These are phyloP conservation scores for Cranoglanis bouderius DNA, from an alignment of 2,113 vertebrate species.

Conservation along the genomic window DNA sequence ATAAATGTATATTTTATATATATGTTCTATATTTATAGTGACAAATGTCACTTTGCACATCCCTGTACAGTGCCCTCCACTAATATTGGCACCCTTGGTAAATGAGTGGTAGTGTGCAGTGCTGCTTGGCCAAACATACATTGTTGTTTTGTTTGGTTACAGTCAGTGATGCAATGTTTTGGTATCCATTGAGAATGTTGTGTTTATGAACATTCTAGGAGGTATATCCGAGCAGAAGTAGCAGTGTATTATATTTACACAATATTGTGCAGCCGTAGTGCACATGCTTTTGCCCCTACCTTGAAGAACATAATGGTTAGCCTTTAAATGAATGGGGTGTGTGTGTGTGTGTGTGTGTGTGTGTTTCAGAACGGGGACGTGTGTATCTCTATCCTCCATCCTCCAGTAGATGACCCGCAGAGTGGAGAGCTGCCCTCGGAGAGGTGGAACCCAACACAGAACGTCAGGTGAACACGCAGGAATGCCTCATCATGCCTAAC, in stretches of 20 bases:
- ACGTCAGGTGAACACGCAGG: conserved; percentile 82
- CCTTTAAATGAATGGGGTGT: background rate
- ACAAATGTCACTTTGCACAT: too few relatives aligned
- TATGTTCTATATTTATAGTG: too few relatives aligned
- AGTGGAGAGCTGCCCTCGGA: conserved; percentile 96
- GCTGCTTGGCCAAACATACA: background rate
- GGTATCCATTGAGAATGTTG: background rate
- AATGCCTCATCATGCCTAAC: background rate
- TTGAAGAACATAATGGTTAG: background rate
- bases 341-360: conserved; percentile 1
- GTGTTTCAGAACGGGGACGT: conserved; percentile 88
- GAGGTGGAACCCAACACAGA: conserved; percentile 98
- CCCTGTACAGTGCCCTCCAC: too few relatives aligned
- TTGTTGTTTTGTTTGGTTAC: background rate
- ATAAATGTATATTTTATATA: too few relatives aligned
- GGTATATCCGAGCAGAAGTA: background rate
- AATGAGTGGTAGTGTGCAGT: too few relatives aligned
- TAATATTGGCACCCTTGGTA: too few relatives aligned
- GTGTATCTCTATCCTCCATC: conserved; percentile 97
- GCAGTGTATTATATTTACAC: background rate
- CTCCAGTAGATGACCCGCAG: conserved; percentile 93
- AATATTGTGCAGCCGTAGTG: background rate
- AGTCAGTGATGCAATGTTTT: background rate
- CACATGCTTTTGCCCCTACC: background rate
- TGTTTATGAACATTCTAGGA: too few relatives aligned